phyloP scores from a whole-genome alignment of 1,140 invertebrate genomes.

The Anastrepha obliqua region DNA sequence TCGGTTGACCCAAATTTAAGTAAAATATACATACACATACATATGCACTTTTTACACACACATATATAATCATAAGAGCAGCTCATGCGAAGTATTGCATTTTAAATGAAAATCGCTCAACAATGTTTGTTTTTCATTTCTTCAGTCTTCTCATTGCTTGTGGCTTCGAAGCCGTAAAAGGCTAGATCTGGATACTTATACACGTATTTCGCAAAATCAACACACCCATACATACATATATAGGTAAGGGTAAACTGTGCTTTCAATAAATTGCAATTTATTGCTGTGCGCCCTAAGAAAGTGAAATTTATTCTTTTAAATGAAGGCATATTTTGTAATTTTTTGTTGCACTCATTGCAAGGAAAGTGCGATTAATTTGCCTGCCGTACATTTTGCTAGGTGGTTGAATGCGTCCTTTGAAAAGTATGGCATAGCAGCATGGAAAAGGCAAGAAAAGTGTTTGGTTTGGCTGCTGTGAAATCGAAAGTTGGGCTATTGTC shows the following conservation, averaged over 20 bases:
- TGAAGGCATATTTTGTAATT: constrained; percentile 19
- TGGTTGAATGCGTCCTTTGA: neutral
- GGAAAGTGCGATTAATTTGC: constrained; percentile 45
- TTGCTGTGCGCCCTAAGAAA: constrained; percentile 31
- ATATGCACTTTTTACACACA: neutral
- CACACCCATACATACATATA: constrained; percentile 5
- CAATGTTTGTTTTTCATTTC: constrained; percentile 48
- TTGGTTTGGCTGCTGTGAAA: neutral
- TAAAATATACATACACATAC: neutral
- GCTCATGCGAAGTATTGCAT: neutral
- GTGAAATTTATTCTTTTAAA: constrained; percentile 42
- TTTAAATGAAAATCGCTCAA: constrained; percentile 44
- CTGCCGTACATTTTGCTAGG: neutral
- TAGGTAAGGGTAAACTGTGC: neutral
- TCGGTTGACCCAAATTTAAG: constrained; percentile 29
- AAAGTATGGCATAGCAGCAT: neutral
- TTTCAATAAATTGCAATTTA: constrained; percentile 48
- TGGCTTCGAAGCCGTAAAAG: neutral
- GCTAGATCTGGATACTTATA: too few relatives aligned
- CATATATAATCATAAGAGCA: neutral
- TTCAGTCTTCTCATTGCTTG: neutral
- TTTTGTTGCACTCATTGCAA: neutral
- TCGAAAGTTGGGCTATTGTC: neutral
- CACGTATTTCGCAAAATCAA: constrained; percentile 1
- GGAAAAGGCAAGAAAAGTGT: neutral